A percentile compares a stretch with the other conserved stretches of the same genome.
Evolutionary conservation across 1,140 invertebrate genomes (phyloP).

Genomic region (Saccostrea echinata): DNA sequence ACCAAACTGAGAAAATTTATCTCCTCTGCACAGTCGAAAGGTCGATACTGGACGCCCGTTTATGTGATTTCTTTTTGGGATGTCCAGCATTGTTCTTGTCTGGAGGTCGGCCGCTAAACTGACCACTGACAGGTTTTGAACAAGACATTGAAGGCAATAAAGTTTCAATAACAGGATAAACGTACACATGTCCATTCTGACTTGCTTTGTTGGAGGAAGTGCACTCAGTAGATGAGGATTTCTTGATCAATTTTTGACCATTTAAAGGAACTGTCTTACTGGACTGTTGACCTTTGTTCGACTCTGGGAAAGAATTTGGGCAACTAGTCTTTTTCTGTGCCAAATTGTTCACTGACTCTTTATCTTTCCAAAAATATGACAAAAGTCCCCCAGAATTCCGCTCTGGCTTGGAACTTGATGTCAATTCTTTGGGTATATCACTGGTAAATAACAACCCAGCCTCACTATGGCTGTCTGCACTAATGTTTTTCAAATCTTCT

Average conservation of each 20-base stretch:
- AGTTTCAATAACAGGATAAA: not conserved
- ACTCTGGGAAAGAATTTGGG: not conserved
- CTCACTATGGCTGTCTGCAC: not conserved
- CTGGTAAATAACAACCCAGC: constrained; percentile 23
- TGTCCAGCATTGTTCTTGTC: not conserved
- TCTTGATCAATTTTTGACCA: not conserved
- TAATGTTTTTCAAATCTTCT: not conserved
- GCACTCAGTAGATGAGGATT: not conserved
- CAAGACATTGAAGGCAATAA: not conserved
- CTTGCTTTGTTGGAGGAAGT: not conserved
- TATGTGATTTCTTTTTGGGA: constrained; percentile 38
- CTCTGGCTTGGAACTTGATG: not conserved
- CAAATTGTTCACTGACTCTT: not conserved
- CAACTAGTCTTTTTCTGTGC: not conserved
- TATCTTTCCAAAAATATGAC: not conserved
- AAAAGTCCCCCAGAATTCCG: not conserved
- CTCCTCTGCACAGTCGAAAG: not conserved
- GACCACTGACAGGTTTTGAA: not conserved
- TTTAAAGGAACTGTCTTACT: not conserved
- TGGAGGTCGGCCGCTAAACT: not conserved
- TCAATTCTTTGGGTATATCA: not conserved
- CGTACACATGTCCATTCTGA: constrained; percentile 2
- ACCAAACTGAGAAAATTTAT: not conserved
- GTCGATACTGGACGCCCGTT: constrained; percentile 31
- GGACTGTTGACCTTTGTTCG: not conserved